Base-by-base conservation (phyloP, 2,797 vertebrate genomes). In the Botia kubotai region DNA sequence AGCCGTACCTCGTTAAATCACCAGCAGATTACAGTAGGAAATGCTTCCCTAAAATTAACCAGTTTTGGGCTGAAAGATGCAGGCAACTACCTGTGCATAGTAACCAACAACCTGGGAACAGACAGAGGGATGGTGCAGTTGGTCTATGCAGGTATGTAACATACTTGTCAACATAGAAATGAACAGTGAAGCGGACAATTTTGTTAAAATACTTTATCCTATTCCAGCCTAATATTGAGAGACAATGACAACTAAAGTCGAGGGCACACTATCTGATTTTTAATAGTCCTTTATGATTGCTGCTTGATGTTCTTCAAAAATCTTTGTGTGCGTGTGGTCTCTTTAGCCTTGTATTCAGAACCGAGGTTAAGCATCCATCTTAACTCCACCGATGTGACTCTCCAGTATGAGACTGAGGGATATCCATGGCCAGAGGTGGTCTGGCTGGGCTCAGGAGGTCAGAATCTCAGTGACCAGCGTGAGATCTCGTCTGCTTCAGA, bases 21-120 rank as follows among this genome's bases (percentile, higher is more conserved):
- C 3, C 16, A 12, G 0, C 67, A 85, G 39, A 50, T 89, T 10
- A 3, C 11, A 3, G 53, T 62, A 6, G 89, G 89, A 52, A 90
- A 90, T 4, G 87, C 79, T 2, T 88, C 87, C 0, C 62, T 90
- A 13, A 68, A 16, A 12, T 75, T 90, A 12, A 8, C 50, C 0
- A 21, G 52, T 6, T 67, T 90, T 13, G 23, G 58, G 6, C 43
- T 19, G 10, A 19, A 50, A 7, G 89, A 90, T 19, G 60, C 65
- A 0, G 88, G 87, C 0, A 10, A 2, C 0, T 90, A 90, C 26
- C 14, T 81, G 11, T 90, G 89, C 65, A 39, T 65, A 7, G 87
- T 89, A 6, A 85, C 67, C 74, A 85, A 53, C 4, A 4, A 0
- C 19, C 23, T 33, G 26, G 89, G 81, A 43, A 76, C 62, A 0